phyloP scores from a whole-genome alignment of 2,113 vertebrate genomes.

The Spheniscus mendiculus region DNA sequence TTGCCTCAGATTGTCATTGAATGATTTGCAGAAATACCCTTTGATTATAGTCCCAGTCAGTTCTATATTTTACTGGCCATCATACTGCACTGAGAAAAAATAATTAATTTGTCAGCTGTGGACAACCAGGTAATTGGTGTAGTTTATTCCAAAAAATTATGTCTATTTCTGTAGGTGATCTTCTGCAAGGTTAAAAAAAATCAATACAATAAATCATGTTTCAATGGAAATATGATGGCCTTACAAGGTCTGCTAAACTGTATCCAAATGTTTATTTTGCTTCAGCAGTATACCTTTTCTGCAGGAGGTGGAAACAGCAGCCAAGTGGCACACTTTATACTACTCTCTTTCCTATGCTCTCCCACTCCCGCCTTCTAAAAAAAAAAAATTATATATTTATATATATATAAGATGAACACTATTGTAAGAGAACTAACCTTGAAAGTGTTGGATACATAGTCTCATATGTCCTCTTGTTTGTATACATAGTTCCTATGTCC shows the following conservation, averaged over 20 bases:
- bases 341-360: background rate
- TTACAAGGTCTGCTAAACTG: slow-evolving; percentile 30
- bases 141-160: slow-evolving; percentile 56
- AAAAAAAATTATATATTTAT: background rate
- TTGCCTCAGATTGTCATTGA: slow-evolving; percentile 61
- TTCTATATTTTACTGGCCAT: slow-evolving; percentile 48
- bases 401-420: background rate
- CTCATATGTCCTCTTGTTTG: background rate
- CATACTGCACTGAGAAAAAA: slow-evolving; percentile 7
- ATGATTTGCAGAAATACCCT: slow-evolving; percentile 58
- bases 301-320: background rate
- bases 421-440: background rate
- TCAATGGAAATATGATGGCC: slow-evolving; percentile 51
- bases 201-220: slow-evolving; percentile 50
- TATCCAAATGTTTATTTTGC: slow-evolving; percentile 51
- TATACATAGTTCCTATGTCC: background rate
- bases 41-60: slow-evolving; percentile 49
- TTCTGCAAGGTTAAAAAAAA: slow-evolving; percentile 58
- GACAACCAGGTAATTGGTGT: slow-evolving; percentile 61
- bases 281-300: background rate
- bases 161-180: slow-evolving; percentile 40
- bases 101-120: slow-evolving; percentile 46
- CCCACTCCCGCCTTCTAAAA: background rate
- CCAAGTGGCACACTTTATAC: background rate
- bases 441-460: background rate